Evolutionary conservation across 37 sponge, comb jelly and placozoan species (phyloP), one percentile per base, ranked within the genome.

Genomic region (Tethya wilhelma): DNA sequence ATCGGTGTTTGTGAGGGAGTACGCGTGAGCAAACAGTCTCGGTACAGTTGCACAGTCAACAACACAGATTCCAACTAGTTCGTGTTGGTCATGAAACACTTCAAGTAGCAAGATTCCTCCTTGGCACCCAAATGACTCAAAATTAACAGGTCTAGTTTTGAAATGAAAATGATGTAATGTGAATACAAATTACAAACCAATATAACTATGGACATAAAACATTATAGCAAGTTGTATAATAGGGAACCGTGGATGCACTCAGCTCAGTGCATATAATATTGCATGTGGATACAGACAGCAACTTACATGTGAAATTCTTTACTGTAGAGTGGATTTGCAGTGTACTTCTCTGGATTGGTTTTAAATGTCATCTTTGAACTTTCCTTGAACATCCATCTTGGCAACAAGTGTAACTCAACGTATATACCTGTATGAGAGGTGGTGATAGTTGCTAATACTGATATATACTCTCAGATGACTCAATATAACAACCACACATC

Each of bases 231-330:
- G n/a, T n/a, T n/a, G n/a, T n/a, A n/a, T n/a, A n/a, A n/a, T n/a
- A n/a, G n/a, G n/a, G n/a, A n/a, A n/a, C n/a, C n/a, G n/a, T n/a
- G n/a, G n/a, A n/a, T n/a, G n/a, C n/a, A n/a, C n/a, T n/a, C n/a
- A n/a, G n/a, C n/a, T n/a, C n/a, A n/a, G n/a, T n/a, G n/a, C n/a
- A n/a, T n/a, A n/a, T n/a, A n/a, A n/a, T n/a, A n/a, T 60, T 19
- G 29, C 63, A 60, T 12, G 6, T 19, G 17, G 36, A 19, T 65
- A 26, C 12, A 36, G 3, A 3, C 2, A 19, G 34, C 1, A 4
- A 40, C 69, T 69, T 40, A 69, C 69, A 69, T n/a, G 6, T 40
- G n/a, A 12, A 69, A 69, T 34, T 69, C 69, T 26, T 69, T 26
- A 23, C 69, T 43, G 22, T 69, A 69, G 23, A 69, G 42, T 41